Evolutionary conservation across 2,888 invertebrate genomes (phyloP), one percentile per base, ranked within the genome.

Genomic region (Dryococelus australis): DNA sequence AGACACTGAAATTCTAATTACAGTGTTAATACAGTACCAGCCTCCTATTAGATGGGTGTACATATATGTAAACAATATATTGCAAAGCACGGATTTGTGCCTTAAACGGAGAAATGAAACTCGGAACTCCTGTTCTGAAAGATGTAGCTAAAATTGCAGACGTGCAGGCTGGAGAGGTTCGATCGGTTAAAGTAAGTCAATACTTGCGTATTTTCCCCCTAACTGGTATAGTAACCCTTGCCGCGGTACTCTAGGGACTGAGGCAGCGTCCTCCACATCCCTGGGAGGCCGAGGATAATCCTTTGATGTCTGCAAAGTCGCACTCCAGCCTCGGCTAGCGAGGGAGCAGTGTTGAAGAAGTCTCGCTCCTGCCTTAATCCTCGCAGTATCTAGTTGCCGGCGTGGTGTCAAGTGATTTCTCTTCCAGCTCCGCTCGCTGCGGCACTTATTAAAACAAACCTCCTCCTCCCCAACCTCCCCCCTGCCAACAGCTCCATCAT

Each of bases 401-500:
- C 20, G 65, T 24, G 90, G 91, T 91, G 91, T 91, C 91, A 91
- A 91, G 91, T 90, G 91, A 91, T 91, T 91, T 91, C 91, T 91
- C 90, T 85, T 85, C 91, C 91, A 27, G 51, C 16, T 28, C 5
- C 26, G 85, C 78, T 80, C 47, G 78, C 78, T 43, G 89, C 89
- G 90, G 90, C 90, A 92, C 92, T 92, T 92, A 92, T 92, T 92
- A 92, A 92, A 92, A 92, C 91, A 92, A 92, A 92, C 92, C 91
- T 91, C 91, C 84, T 35, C 8, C 20, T 24, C 65, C 65, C n/a
- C n/a, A n/a, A n/a, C n/a, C 20, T 24, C 51, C 20, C 0, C 86
- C 43, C 9, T 12, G 43, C n/a, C 12, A 10, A 20, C 43, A 35
- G 35, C 24, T 43, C 24, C 47, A 53, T 84, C 53, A 79, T 84